Evolutionary conservation across 2,888 invertebrate genomes (phyloP), one percentile per base, ranked within the genome.

Genomic region (Ophion obscuratus): DNA sequence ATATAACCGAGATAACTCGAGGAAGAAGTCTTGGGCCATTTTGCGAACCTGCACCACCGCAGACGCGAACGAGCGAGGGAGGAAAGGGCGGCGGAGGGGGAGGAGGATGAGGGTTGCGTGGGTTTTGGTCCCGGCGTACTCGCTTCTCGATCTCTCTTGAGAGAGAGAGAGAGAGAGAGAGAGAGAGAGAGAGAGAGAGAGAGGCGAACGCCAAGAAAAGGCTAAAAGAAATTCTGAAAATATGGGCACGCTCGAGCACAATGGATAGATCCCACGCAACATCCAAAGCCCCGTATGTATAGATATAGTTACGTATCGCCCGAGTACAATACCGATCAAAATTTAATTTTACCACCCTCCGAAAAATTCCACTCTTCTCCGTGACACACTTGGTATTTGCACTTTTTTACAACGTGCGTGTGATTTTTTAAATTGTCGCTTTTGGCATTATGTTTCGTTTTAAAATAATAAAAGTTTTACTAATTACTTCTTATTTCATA

Each of bases 241-340:
- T 86, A 86, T 86, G 85, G 80, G 85, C 83, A 81, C 85, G 80
- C 83, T 67, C 83, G 81, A 73, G 83, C 76, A 86, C 85, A 86
- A 86, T 86, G 85, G 83, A 83, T 78, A 83, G 79, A 86, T 86
- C 85, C 85, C 85, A 86, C 85, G 85, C 85, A 81, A 76, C 74
- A 64, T 74, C 64, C 62, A 40, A 47, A 17, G 47, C 80, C 44
- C 47, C 10, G 10, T 14, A 10, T 11, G 7, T 83, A 83, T 80
- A 68, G 83, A 74, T 66, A 74, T 74, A 82, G 24, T 53, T 40
- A 47, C 11, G 59, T 76, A 71, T 71, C 71, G 57, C 61, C 1
- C 59, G 53, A 74, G 75, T 81, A 75, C 74, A 80, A 71, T 80
- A 57, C 17, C 71, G n/a, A 36, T 66, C 71, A 80, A 80, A 80